Evolutionary conservation across 2,113 vertebrate genomes (phyloP), one percentile per base, ranked within the genome.

Genomic region (Neoarius graeffei): DNA sequence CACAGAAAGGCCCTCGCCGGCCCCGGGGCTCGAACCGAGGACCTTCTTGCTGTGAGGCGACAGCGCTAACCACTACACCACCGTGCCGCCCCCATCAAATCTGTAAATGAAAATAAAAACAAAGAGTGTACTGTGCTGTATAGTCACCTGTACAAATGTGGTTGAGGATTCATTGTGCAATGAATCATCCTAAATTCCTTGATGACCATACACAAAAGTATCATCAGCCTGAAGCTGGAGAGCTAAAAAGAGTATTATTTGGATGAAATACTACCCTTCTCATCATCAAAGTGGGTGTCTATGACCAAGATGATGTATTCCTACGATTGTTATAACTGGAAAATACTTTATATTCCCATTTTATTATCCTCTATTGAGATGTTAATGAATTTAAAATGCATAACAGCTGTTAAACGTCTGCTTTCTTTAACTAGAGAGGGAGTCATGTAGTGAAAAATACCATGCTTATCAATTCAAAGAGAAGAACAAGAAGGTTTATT

Each of bases 171-270:
- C 35, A 57, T 23, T 4, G 74, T 81, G n/a, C 95, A 93, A 90
- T 96, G 92, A 84, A 96, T 96, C 96, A 89, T 97, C 95, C 73
- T 92, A 83, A 64, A 96, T 35, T 23, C 95, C 94, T 67, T 96
- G 60, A 93, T 95, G 94, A 90, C 93, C 94, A 91, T 91, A 92
- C 90, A 96, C 93, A 89, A 94, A 64, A 83, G 93, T 91, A 89
- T 96, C 94, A 85, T 92, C 87, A 73, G 96, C 95, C 76, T 95
- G 94, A 90, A 96, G 92, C 62, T 92, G 85, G 48, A 97, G 89
- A 69, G 95, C 96, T 96, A 92, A 88, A 56, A 83, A 85, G 66
- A 81, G 23, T 66, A 30, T 50, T 73, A 17, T 73, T 64, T 84
- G 71, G 11, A 59, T 62, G 62, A 80, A 48, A 83, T 48, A 73